Evolutionary conservation across 2,113 vertebrate genomes (phyloP).

Genomic region (Tachuris rubrigastra): DNA sequence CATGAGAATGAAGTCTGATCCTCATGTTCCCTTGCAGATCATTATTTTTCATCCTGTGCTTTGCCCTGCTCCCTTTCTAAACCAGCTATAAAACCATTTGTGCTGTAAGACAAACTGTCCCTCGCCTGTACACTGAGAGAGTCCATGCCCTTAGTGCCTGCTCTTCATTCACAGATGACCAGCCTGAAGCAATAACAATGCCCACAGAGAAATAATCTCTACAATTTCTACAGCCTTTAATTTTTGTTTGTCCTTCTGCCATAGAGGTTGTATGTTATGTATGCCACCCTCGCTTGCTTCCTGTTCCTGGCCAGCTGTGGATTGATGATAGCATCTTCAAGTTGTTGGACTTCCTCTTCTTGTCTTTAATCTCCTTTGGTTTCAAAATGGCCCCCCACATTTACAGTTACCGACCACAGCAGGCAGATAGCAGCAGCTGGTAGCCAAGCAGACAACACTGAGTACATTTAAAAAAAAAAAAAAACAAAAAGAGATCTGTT

Average conservation of each 20-base stretch:
- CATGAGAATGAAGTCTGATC: background rate
- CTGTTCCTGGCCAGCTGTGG: slow-evolving; percentile 77
- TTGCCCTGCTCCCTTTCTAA: background rate
- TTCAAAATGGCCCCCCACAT: slow-evolving; percentile 59
- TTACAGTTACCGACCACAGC: slow-evolving; percentile 70
- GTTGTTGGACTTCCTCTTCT: slow-evolving; percentile 79
- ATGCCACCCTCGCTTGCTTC: slow-evolving; percentile 63
- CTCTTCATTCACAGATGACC: background rate
- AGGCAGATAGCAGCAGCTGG: slow-evolving; percentile 56
- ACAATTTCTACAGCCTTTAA: background rate
- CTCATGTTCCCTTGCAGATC: background rate
- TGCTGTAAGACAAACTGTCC: background rate
- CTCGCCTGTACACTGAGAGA: background rate
- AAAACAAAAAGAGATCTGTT: slow-evolving; percentile 25
- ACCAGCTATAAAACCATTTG: background rate
- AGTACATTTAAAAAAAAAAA: background rate
- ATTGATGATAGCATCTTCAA: slow-evolving; percentile 78
- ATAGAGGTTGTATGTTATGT: background rate
- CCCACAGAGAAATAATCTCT: background rate
- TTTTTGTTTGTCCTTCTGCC: background rate
- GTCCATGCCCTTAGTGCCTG: background rate
- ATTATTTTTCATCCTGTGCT: background rate
- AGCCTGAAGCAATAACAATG: background rate
- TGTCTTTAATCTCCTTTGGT: slow-evolving; percentile 71
- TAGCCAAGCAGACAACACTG: background rate